Base-by-base conservation (phyloP, 2,113 vertebrate genomes). In the Larimichthys polyactis region DNA sequence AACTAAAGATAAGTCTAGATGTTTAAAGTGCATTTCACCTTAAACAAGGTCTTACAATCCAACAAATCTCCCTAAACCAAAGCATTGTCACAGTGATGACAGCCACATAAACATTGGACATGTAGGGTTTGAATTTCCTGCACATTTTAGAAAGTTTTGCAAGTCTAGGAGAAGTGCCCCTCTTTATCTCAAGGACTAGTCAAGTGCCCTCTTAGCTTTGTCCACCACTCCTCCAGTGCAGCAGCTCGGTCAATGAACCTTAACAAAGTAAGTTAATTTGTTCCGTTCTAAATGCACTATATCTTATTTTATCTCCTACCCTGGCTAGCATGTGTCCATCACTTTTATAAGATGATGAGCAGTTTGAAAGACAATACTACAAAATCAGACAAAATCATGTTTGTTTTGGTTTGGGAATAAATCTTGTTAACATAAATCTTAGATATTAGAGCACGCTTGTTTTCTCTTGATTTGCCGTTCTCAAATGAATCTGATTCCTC, bases 111-210 rank as follows among this genome's bases (percentile, higher is more conserved):
- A 49, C 15, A 11, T 4, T 52, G 27, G 43, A 24, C 2, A 19
- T 20, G 66, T 29, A 43, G 5, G 54, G 4, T 54, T 3, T 67
- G 17, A 48, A 59, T 16, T 5, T 2, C 52, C 4, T 6, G 62
- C 43, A 82, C 27, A 22, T 43, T 22, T 48, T 2, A 46, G 16
- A 83, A 48, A 40, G 6, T 55, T 29, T 55, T 15, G 22, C 59
- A 43, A 12, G 55, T 22, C 7, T 62, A 48, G 12, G 43, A 65
- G 20, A 70, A 59, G 24, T 71, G 19, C 19, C 46, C 22, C 44
- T 59, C 20, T 67, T 55, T 60, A 66, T 59, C 52, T 66, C 60
- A 60, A 66, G 52, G 32, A 70, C 52, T 14, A 65, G n/a, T 71
- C 8, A 57, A 57, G 55, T 29, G 16, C 20, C 49, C 22, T 68